Conservation (phyloP, 2,113 vertebrate genomes). For the Nycticryphes semicollaris region DNA sequence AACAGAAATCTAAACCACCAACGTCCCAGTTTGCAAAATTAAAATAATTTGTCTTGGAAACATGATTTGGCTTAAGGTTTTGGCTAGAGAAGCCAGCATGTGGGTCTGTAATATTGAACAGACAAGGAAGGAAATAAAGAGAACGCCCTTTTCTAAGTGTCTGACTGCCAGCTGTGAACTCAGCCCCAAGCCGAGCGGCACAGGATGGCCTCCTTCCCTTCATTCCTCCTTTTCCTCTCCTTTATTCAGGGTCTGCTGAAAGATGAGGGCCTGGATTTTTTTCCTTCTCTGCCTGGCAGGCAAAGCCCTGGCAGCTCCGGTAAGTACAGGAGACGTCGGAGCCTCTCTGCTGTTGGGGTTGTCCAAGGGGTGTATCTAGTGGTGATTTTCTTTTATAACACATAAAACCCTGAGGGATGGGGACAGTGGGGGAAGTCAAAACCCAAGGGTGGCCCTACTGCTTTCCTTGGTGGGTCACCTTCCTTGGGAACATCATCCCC, state of each 20-base stretch:
- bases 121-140: not conserved
- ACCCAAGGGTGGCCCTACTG: not conserved
- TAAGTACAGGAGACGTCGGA: conserved; percentile 70
- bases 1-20: not conserved
- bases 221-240: not conserved
- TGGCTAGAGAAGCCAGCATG: not conserved
- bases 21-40: not conserved
- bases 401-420: not conserved
- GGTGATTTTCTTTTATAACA: not conserved
- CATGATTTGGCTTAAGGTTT: not conserved
- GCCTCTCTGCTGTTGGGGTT: not conserved
- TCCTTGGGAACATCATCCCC: not conserved
- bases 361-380: rapidly evolving
- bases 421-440: not conserved
- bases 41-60: conserved; percentile 10
- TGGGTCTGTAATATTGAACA: not conserved
- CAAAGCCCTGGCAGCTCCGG: conserved; percentile 88
- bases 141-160: not conserved
- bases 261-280: conserved; percentile 94
- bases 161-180: not conserved
- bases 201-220: not conserved
- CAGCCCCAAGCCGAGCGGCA: not conserved
- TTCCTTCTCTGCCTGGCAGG: conserved; percentile 94
- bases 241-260: conserved; percentile 76
- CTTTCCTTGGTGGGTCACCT: not conserved